Percentiles rank a stretch among this genome's conserved stretches.
phyloP scores from a whole-genome alignment of 1,140 invertebrate genomes.

The Drosophila kohkoa region DNA sequence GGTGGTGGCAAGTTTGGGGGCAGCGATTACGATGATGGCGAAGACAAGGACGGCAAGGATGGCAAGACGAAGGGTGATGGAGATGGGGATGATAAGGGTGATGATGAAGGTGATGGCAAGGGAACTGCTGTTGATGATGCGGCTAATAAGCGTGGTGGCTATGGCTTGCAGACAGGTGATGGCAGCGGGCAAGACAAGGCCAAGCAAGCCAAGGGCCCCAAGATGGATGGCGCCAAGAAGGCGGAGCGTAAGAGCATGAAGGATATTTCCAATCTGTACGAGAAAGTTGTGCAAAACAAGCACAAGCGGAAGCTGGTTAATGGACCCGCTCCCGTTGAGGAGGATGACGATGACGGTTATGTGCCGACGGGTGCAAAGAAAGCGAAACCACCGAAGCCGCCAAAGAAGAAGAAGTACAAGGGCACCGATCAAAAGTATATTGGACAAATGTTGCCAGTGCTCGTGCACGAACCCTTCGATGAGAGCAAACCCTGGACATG shows the following conservation, averaged over 20 bases:
- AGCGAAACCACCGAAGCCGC: not conserved
- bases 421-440: not conserved
- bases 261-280: slow-evolving; percentile 23
- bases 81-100: not conserved
- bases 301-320: slow-evolving; percentile 10
- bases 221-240: too few species aligned
- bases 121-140: too few species aligned
- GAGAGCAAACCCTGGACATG: slow-evolving; percentile 35
- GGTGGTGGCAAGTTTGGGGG: not conserved
- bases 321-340: not conserved
- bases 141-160: too few species aligned
- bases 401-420: not conserved
- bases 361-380: not conserved
- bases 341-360: not conserved
- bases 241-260: not conserved
- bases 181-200: too few species aligned
- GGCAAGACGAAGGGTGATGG: not conserved
- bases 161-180: not conserved
- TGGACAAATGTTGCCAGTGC: slow-evolving; percentile 13
- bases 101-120: not conserved
- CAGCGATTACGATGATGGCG: not conserved
- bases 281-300: slow-evolving; percentile 18
- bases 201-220: too few species aligned
- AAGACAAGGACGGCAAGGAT: not conserved
- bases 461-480: slow-evolving; percentile 31